Evolutionary conservation across 2,113 vertebrate genomes (phyloP).

Genomic region (Peromyscus polionotus): DNA sequence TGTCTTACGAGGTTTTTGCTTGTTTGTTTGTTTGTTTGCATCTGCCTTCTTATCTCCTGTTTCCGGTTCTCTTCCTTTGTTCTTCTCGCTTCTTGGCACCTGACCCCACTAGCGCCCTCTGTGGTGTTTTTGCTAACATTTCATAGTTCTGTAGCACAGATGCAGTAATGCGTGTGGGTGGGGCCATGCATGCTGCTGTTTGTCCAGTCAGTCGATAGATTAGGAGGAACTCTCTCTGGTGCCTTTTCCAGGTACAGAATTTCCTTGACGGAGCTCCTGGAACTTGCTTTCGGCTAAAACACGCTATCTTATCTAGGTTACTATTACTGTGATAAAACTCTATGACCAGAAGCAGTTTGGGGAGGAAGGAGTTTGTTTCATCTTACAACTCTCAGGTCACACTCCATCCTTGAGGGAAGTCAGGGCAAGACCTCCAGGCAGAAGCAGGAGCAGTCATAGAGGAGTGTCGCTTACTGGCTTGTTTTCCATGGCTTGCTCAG

Average conservation of each 20-base stretch:
- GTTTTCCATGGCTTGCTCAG: not conserved
- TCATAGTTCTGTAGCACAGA: not conserved
- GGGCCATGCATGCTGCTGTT: not conserved
- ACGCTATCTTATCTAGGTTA: not conserved
- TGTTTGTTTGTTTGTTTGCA: not conserved
- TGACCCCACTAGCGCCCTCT: not conserved
- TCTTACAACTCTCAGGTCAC: not conserved
- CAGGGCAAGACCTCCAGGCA: not conserved
- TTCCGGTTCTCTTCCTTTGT: not conserved
- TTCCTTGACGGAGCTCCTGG: not conserved
- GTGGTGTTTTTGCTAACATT: not conserved
- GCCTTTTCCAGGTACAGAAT: not conserved
- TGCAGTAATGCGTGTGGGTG: not conserved
- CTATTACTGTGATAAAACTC: not conserved
- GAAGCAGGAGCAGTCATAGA: not conserved
- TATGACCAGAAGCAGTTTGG: not conserved
- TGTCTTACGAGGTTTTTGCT: not conserved
- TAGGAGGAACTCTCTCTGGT: not conserved
- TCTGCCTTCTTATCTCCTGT: not conserved
- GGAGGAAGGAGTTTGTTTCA: not conserved
- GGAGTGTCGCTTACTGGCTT: not conserved
- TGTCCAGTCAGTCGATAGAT: not conserved
- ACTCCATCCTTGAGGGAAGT: not conserved
- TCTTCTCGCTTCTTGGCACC: not conserved
- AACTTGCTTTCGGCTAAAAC: slow-evolving; percentile 3